phyloP scores from a whole-genome alignment of 2,797 vertebrate species.

The Peromyscus eremicus region DNA sequence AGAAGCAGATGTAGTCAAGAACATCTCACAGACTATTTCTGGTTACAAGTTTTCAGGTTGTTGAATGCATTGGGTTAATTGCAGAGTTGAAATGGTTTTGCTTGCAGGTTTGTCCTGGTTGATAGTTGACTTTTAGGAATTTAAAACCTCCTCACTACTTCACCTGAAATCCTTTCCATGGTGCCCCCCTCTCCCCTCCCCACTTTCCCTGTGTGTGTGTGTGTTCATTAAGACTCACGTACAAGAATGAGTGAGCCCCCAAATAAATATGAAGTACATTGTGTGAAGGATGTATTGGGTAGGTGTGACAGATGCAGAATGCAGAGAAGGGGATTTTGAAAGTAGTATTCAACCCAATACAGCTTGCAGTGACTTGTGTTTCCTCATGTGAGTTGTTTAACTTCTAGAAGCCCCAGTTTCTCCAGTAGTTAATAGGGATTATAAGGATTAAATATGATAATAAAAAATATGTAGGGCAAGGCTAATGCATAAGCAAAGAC shows the following conservation, averaged over 20 bases:
- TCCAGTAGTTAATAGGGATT: not conserved
- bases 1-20: not conserved
- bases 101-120: constrained; percentile 2
- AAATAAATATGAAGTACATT: not conserved
- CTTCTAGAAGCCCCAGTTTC: not conserved
- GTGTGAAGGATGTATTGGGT: not conserved
- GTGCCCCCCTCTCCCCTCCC: not conserved
- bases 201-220: not conserved
- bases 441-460: not conserved
- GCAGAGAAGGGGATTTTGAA: not conserved
- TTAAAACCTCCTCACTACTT: not conserved
- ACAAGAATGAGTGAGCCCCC: not conserved
- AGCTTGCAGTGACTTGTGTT: not conserved
- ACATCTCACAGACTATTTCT: not conserved
- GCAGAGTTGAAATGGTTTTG: not conserved
- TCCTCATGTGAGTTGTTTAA: not conserved
- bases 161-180: not conserved
- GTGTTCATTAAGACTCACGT: not conserved
- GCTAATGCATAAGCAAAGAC: not conserved
- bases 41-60: not conserved
- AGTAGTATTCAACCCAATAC: not conserved
- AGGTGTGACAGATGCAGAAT: not conserved
- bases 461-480: not conserved
- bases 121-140: constrained; percentile 10
- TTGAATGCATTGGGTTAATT: not conserved